A percentile compares a stretch with the other conserved stretches of the same genome.
Conservation (phyloP, 2,888 invertebrate genomes). For the Drosophila anceps region DNA sequence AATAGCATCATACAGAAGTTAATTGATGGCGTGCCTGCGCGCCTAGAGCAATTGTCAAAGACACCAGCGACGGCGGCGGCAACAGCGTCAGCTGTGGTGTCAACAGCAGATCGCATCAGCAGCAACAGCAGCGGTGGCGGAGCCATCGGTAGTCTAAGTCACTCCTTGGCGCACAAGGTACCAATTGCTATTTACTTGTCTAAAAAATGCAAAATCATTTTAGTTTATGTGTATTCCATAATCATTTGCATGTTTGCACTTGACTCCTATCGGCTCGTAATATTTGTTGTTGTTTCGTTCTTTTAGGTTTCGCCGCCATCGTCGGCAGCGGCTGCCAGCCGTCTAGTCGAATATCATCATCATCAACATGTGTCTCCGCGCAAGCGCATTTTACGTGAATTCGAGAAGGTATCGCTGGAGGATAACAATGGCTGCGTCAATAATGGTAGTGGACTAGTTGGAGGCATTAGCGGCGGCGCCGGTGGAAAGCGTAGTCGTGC, state of each 20-base stretch:
- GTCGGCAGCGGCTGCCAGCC: constrained; percentile 77
- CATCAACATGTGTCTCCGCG: constrained; percentile 88
- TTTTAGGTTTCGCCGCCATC: constrained; percentile 79
- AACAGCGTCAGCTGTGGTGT: constrained; percentile 24
- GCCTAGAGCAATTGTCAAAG: constrained; percentile 80
- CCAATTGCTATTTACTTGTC: neutral
- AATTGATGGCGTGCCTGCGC: constrained; percentile 83
- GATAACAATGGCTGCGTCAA: constrained; percentile 86
- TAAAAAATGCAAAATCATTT: neutral
- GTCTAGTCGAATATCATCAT: constrained; percentile 84
- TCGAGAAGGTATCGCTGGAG: constrained; percentile 89
- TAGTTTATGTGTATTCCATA: neutral
- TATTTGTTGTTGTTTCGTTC: neutral
- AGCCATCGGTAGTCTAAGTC: constrained; percentile 65
- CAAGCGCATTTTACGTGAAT: constrained; percentile 92
- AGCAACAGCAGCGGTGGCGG: constrained; percentile 60
- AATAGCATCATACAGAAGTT: constrained; percentile 84
- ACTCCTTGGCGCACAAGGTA: constrained; percentile 73
- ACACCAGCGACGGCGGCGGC: constrained; percentile 58
- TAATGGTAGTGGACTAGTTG: constrained; percentile 85
- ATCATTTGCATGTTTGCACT: neutral
- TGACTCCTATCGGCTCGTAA: neutral
- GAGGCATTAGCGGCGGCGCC: constrained; percentile 45
- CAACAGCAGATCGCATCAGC: constrained; percentile 51
- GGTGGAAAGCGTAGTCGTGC: constrained; percentile 88